Evolutionary conservation across 2,113 vertebrate species (phyloP), one percentile per base, ranked within the genome.

Genomic region (Nothobranchius furzeri): DNA sequence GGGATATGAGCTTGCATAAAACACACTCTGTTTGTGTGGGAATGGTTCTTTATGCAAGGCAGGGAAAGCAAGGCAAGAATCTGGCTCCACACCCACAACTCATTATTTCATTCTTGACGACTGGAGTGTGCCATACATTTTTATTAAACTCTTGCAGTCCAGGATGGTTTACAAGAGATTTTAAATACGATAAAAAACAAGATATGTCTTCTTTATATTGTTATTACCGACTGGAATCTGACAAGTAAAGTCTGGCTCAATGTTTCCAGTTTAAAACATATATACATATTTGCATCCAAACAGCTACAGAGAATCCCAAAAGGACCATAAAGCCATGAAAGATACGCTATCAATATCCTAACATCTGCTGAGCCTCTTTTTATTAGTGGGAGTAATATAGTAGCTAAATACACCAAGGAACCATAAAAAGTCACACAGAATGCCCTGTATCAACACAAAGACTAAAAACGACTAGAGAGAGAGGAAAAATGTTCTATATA

Each of bases 281-380:
- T 46, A 63, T 37, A 73, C 12, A 70, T 85, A 62, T 74, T 46
- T 73, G 67, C 51, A 70, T 72, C 49, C 36, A 64, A 75, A 75
- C 46, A 80, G 73, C 67, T n/a, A 76, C 47, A 67, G 62, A 55
- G 66, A 20, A 10, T 88, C 83, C 84, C 85, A 76, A 81, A 75
- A 76, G 79, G 69, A 60, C 84, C 60, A 79, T 74, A 70, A 77
- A 70, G 43, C 64, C 66, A 87, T 82, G 83, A 82, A 82, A 72
- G 67, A 87, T 87, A 62, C 61, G 51, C 60, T 47, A 64, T 73
- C 76, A 83, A 91, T 85, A 85, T 82, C 54, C 70, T 45, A 46
- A 84, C 85, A 89, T 89, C 87, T 91, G 89, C 73, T 88, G 70
- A 61, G 17, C 49, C 70, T 80, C 69, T 61, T 35, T 73, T 75